Percentiles rank a stretch among this genome's conserved stretches.
These are phyloP conservation scores for Stylophora pistillata DNA, from an alignment of 64 coral and sea anemone genomes.

Conservation along the genomic window DNA sequence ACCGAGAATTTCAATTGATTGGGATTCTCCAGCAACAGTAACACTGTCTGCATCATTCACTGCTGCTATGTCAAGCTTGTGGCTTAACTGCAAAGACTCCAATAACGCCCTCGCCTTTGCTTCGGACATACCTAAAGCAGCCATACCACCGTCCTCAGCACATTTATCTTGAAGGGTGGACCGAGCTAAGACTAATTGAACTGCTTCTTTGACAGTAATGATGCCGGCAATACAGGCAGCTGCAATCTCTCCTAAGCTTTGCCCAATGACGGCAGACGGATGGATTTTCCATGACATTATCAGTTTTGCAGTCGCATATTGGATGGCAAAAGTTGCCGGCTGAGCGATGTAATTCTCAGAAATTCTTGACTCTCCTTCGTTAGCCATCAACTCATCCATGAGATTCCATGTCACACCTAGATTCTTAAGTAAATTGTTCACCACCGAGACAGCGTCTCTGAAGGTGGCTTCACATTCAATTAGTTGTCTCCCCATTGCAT, in stretches of 20 bases:
- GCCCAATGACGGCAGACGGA: constrained; percentile 79
- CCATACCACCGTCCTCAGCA: constrained; percentile 63
- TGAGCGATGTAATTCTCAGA: constrained; percentile 55
- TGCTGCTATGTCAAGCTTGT: constrained; percentile 40
- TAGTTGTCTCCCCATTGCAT: constrained; percentile 70
- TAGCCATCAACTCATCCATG: constrained; percentile 39
- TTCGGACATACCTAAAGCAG: constrained; percentile 71
- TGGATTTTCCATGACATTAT: constrained; percentile 73
- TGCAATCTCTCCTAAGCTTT: constrained; percentile 85
- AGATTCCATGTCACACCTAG: constrained; percentile 44
- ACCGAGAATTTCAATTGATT: constrained; percentile 47
- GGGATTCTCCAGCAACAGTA: constrained; percentile 61
- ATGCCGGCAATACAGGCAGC: constrained; percentile 64
- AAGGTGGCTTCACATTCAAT: constrained; percentile 49
- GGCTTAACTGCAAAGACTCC: constrained; percentile 13
- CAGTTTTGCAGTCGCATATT: constrained; percentile 64
- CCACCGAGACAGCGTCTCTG: constrained; percentile 39
- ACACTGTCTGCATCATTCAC: constrained; percentile 69
- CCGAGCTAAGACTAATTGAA: constrained; percentile 65
- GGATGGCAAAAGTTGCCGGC: constrained; percentile 67
- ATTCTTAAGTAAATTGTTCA: constrained; percentile 41
- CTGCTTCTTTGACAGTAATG: constrained; percentile 55
- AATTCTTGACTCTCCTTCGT: constrained; percentile 55
- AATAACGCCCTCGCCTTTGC: constrained; percentile 28
- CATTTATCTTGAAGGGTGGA: constrained; percentile 69